Evolutionary conservation across 2,888 invertebrate genomes (phyloP), one percentile per base, ranked within the genome.

Genomic region (Phaedon cochleariae): DNA sequence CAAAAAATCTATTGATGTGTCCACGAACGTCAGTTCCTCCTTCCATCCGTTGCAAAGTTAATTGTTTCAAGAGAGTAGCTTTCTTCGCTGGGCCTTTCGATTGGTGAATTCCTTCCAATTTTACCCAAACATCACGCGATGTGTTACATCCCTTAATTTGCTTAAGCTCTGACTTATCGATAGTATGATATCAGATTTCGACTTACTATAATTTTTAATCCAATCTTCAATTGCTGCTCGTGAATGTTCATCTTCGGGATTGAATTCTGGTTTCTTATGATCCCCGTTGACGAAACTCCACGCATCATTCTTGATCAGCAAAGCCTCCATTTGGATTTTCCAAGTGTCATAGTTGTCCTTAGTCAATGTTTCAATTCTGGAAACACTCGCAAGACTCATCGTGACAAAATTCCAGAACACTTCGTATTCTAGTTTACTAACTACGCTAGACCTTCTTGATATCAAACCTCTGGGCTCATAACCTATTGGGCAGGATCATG

Each of bases 51-150:
- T 76, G 22, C 20, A 49, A 20, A 81, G 59, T 76, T 2, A 83
- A 67, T 34, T 77, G 72, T 55, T 84, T 84, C 12, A 84, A 63
- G 3, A 84, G 64, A 2, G 12, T 12, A 49, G 17, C 61, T 52
- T 54, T 51, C 59, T 79, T 0, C 5, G 82, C 81, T 0, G 81
- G 81, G 3, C 81, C 82, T 48, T 73, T 75, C n/a, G 81, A 82
- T 67, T 80, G 76, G 54, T 80, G 80, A 17, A 79, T 80, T 1
- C 51, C 29, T 53, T 81, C 64, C 18, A 84, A 69, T 64, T 76
- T 82, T 2, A 68, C 15, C 84, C 83, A 84, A 18, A 82, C 70
- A 12, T 78, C 76, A 6, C 73, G 73, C 1, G 82, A 74, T 1
- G 80, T 80, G 1, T 45, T 41, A 62, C 78, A 82, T 17, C 71